These are phyloP conservation scores for Cyrtorhinus lividipennis DNA, from an alignment of 1,140 invertebrate species.

Conservation along the genomic window DNA sequence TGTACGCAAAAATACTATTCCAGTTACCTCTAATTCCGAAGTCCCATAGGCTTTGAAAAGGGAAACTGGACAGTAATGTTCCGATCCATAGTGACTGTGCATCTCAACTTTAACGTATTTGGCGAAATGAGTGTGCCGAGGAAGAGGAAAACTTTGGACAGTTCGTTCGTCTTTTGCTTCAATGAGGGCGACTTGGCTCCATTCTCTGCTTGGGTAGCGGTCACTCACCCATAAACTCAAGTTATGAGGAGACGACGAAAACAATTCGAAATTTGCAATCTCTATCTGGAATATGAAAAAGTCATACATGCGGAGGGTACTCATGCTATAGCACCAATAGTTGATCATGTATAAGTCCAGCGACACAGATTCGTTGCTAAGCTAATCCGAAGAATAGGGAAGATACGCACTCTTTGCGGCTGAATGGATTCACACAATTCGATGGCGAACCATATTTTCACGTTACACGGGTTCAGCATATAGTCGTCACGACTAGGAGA, in stretches of 20 bases:
- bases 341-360: no score
- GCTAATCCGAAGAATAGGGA: no score
- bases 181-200: slow-evolving; percentile 76
- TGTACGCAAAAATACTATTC: no score
- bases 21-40: slow-evolving; percentile 72
- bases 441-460: slow-evolving; percentile 87
- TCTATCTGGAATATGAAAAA: slow-evolving; percentile 64
- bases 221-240: slow-evolving; percentile 78
- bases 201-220: slow-evolving; percentile 81
- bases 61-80: slow-evolving; percentile 95
- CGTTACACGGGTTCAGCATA: slow-evolving; percentile 86
- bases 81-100: slow-evolving; percentile 81
- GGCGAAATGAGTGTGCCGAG: slow-evolving; percentile 68
- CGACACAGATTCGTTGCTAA: no score
- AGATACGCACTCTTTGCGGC: slow-evolving; percentile 56
- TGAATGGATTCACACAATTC: slow-evolving; percentile 96
- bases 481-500: slow-evolving; percentile 89
- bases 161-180: slow-evolving; percentile 70
- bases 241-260: slow-evolving; percentile 89
- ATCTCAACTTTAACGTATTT: slow-evolving; percentile 90
- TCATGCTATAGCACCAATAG: no score
- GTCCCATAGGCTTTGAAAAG: slow-evolving; percentile 82
- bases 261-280: slow-evolving; percentile 94
- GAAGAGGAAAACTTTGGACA: slow-evolving; percentile 72
- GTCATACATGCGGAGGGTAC: no score